phyloP scores from a whole-genome alignment of 2,888 invertebrate species.

The Drosophila neutralis region DNA sequence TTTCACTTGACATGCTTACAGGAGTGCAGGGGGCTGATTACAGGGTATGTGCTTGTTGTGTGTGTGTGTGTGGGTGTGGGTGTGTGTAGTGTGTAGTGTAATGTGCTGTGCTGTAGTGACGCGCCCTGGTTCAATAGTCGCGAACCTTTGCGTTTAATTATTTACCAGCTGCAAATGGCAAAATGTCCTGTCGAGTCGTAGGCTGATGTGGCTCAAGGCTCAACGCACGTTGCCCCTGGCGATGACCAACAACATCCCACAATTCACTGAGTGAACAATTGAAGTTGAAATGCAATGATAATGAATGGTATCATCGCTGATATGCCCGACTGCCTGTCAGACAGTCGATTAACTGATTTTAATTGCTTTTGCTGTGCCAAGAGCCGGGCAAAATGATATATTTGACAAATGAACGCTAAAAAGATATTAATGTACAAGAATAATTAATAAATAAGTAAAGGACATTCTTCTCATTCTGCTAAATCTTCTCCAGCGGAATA shows the following conservation, averaged over 20 bases:
- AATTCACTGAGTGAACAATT: conserved; percentile 3
- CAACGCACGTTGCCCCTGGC: conserved; percentile 23
- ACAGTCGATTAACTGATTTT: conserved; percentile 2
- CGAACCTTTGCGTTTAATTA: conserved; percentile 41
- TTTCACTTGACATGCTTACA: conserved; percentile 54
- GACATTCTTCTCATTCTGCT: neutral
- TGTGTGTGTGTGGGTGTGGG: neutral
- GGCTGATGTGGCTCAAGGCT: conserved; percentile 22
- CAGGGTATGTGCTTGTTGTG: neutral
- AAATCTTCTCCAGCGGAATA: neutral
- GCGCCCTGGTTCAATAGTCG: conserved; percentile 40
- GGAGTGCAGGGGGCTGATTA: neutral
- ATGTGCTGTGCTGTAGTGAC: neutral
- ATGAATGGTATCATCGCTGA: conserved; percentile 3
- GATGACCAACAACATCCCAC: conserved; percentile 15
- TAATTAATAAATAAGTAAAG: neutral
- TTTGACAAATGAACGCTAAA: neutral
- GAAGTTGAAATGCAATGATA: conserved; percentile 11
- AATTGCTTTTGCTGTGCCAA: neutral
- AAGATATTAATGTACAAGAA: too few species aligned
- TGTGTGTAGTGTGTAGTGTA: neutral
- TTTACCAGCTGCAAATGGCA: conserved; percentile 49
- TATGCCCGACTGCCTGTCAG: neutral
- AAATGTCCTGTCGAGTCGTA: conserved; percentile 21
- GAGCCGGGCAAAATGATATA: neutral